These are phyloP conservation scores for Morpho helenor DNA, from an alignment of 2,888 invertebrate species.

Conservation along the genomic window DNA sequence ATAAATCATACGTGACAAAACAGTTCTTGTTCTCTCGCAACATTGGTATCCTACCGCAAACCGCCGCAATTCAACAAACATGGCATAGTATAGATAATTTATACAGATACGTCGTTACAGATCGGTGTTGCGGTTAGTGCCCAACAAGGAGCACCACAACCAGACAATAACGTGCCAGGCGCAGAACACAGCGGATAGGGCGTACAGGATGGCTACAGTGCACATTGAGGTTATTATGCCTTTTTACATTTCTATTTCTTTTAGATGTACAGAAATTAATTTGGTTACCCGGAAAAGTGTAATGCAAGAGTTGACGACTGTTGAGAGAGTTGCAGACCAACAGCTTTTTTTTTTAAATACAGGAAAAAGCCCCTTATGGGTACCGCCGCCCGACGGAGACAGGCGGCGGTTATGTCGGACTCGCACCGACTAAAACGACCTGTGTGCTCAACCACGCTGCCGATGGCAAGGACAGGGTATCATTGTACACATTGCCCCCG, in stretches of 20 bases:
- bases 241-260: neutral
- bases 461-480: too few relatives aligned
- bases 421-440: too few relatives aligned
- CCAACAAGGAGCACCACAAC: slow-evolving; percentile 11
- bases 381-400: too few relatives aligned
- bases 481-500: too few relatives aligned
- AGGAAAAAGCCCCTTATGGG: too few relatives aligned
- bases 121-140: slow-evolving; percentile 10
- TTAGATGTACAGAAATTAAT: neutral
- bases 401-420: too few relatives aligned
- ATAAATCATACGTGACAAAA: too few relatives aligned
- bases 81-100: slow-evolving; percentile 7
- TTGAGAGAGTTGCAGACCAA: neutral
- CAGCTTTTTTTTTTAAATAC: too few relatives aligned
- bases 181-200: slow-evolving; percentile 93
- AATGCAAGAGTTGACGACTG: too few relatives aligned
- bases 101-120: slow-evolving; percentile 14
- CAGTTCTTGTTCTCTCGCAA: too few relatives aligned
- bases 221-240: slow-evolving; percentile 84
- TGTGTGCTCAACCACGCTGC: too few relatives aligned
- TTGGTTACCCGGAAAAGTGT: too few relatives aligned
- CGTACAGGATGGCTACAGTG: slow-evolving; percentile 89
- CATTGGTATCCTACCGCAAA: neutral
- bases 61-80: neutral
- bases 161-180: slow-evolving; percentile 86